Base-by-base conservation (phyloP, 2,113 vertebrate species). In the Pteronura brasiliensis region DNA sequence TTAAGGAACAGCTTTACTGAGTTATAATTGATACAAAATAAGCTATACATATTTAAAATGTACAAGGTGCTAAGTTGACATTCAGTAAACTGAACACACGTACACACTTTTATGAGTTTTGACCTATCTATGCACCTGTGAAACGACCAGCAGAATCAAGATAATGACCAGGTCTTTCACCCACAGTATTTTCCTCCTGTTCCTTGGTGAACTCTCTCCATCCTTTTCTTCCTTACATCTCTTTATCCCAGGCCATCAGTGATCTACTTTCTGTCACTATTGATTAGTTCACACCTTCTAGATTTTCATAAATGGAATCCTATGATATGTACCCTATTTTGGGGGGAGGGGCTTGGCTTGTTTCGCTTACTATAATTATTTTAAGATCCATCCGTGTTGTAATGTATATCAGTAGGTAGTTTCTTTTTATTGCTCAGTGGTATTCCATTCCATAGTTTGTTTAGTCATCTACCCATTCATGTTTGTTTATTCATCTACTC, bases 1-100 rank as follows among this genome's bases (percentile, higher is more conserved):
- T 55, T 25, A 61, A 72, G 89, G 55, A 86, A 61, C 29, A 44
- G 21, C 36, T 81, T 91, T 74, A 59, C 72, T 10, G 13, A 65
- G 31, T 27, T 72, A 29, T 49, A 95, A 85, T 39, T 83, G 34
- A 84, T 55, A 88, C 49, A 71, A 76, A 90, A 34, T 90, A 47
- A 93, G 39, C 52, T n/a, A 5, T 25, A 7, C 69, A 12, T 93
- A 57, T 39, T 77, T 93, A 36, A 82, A 72, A 25, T 88, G 7
- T 91, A 34, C 1, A 52, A 1, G 80, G 47, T 81, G 31, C 57
- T 84, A 57, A 36, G 4, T 47, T 36, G 7, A 36, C 61, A 10
- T 65, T 3, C 15, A 49, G 13, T 55, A 69, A 57, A 36, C 31
- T 82, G 67, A 72, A 34, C 10, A 34, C 23, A 72, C 13, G 82